Evolutionary conservation across 1,140 invertebrate species (phyloP), one percentile per base, ranked within the genome.

Genomic region (Chymomyza costata): DNA sequence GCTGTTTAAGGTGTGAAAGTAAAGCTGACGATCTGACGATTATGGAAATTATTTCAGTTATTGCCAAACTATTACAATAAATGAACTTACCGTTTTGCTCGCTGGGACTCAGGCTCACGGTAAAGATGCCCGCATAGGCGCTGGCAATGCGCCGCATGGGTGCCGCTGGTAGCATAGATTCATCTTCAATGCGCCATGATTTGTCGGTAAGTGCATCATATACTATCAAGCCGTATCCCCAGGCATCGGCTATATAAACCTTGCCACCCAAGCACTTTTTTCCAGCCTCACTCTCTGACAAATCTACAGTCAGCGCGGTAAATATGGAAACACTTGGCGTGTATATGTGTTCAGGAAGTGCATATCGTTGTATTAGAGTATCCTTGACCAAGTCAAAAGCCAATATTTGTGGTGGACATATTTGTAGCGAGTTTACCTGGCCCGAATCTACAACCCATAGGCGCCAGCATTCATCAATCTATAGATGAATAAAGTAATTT

Each of bases 171-270:
- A 90, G 93, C 76, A 93, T 90, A 0, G 89, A 86, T 18, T 91
- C 90, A 70, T 93, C 92, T 0, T 85, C 86, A 17, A 92, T 89
- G 53, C 88, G 89, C 93, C 93, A 94, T 0, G 91, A 91, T 30
- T 70, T 86, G 14, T 87, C 68, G 0, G 83, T 82, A 0, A 73
- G 52, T 1, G 89, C 87, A 73, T 94, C 91, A 41, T 92, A 92
- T 1, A 94, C 92, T 1, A 94, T 82, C 0, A 95, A 51, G 0
- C 88, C 88, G 74, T 89, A 93, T 1, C 88, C 90, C n/a, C 89
- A 88, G 2, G 93, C 91, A 67, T 95, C 93, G 0, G 93, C 91
- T 2, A 93, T 88, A 64, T 95, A 95, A 2, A 93, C 91, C 47
- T 87, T 92, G 0, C 91, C 89, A 18, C 92, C 86, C 0, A 65